Conservation (phyloP, 1,140 invertebrate genomes). For the Conus betulinus region DNA sequence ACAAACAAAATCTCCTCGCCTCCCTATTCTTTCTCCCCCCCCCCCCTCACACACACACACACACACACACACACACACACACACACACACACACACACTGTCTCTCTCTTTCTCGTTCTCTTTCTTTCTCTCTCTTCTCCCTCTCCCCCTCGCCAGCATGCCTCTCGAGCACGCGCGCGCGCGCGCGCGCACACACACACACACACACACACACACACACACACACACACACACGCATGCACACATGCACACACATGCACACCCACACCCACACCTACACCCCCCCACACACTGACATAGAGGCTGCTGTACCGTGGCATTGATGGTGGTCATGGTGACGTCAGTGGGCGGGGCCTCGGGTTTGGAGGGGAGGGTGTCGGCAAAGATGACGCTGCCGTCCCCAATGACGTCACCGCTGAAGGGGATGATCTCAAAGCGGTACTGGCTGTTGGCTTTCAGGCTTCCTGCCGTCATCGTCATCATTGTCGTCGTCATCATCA, state of each 20-base stretch:
- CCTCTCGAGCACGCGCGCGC: too few relatives aligned
- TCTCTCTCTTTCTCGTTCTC: too few relatives aligned
- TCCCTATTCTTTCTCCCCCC: too few relatives aligned
- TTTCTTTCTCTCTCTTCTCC: too few relatives aligned
- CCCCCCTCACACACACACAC: too few relatives aligned
- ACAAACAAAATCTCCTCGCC: too few relatives aligned
- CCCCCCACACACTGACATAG: not conserved
- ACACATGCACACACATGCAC: not conserved
- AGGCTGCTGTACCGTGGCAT: constrained; percentile 41
- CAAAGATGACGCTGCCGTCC: constrained; percentile 49
- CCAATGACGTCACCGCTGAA: constrained; percentile 50
- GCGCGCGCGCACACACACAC: too few relatives aligned
- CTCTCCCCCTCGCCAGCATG: too few relatives aligned
- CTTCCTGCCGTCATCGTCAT: constrained; percentile 38
- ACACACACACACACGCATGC: too few relatives aligned
- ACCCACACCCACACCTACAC: not conserved
- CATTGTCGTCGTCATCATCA: constrained; percentile 37
- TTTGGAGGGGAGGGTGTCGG: constrained; percentile 38
- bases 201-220: too few relatives aligned
- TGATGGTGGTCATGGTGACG: constrained; percentile 35
- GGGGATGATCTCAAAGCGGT: constrained; percentile 55
- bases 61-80: too few relatives aligned
- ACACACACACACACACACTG: too few relatives aligned
- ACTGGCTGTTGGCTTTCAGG: constrained; percentile 40
- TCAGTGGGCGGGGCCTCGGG: constrained; percentile 48